Evolutionary conservation across 2,888 invertebrate species (phyloP).

Genomic region (Dynastes maya): DNA sequence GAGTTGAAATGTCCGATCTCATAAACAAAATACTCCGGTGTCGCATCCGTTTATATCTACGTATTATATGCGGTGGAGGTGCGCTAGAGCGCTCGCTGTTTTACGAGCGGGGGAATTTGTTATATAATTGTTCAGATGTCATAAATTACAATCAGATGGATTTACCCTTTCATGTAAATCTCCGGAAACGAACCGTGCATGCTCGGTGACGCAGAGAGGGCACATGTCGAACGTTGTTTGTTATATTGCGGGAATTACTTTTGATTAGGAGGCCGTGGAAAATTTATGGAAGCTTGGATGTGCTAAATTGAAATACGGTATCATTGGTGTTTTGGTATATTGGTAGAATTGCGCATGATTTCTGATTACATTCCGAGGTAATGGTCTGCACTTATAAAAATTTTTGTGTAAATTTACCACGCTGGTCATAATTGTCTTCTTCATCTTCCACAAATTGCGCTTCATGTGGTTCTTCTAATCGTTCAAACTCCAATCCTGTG

Average conservation of each 20-base stretch:
- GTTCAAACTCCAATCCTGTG: no score
- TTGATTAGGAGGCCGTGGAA: slow-evolving; percentile 6
- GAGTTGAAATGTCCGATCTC: slow-evolving; percentile 35
- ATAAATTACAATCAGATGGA: slow-evolving; percentile 40
- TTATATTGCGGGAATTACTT: slow-evolving; percentile 5
- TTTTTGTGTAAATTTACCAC: no score
- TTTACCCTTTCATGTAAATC: slow-evolving; percentile 37
- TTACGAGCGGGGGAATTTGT: slow-evolving; percentile 30
- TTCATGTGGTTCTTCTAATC: no score
- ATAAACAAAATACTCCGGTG: slow-evolving; percentile 36
- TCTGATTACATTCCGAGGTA: not conserved
- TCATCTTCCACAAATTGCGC: no score
- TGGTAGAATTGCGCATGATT: not conserved
- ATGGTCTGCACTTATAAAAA: no score
- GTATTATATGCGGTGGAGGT: slow-evolving; percentile 10
- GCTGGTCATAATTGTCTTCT: no score
- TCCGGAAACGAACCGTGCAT: not conserved
- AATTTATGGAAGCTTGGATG: not conserved
- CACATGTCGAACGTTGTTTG: slow-evolving; percentile 16
- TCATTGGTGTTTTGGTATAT: not conserved
- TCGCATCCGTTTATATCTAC: slow-evolving; percentile 9
- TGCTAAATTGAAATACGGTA: not conserved
- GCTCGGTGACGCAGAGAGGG: not conserved
- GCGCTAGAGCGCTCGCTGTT: not conserved
- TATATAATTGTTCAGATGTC: slow-evolving; percentile 39